Base-by-base conservation (phyloP, 2,888 invertebrate species). In the Thymelicus acteon region DNA sequence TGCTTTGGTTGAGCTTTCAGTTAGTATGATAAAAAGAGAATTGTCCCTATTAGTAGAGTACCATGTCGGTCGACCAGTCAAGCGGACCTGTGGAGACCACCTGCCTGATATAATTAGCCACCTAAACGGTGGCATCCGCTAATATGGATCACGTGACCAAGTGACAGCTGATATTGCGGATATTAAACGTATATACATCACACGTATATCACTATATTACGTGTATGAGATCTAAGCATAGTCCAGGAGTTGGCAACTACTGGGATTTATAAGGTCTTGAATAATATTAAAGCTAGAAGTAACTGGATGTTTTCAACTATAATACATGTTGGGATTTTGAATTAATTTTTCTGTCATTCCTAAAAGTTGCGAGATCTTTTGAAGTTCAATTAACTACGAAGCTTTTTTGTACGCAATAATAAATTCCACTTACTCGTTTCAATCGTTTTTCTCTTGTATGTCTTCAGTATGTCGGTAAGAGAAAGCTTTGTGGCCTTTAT, bases 111-210 rank as follows among this genome's bases (percentile, higher is more conserved):
- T 57, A 65, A 65, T 54, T 40, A 37, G 57, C n/a, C 65, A 44
- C n/a, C 39, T 57, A 57, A 65, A 44, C 57, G 65, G 64, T 44
- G 57, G 10, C 57, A 57, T 65, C 65, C 65, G 65, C 65, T 57
- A 65, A 65, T 65, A 44, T 65, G 57, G 65, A 57, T 40, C 54
- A 44, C 24, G 19, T 65, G 57, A 57, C 57, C 44, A 40, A 12
- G 31, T n/a, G 19, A 57, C 61, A 62, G 47, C 24, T 62, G 61
- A 31, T 62, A 48, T 12, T 2, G 61, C 19, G 7, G 49, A 52
- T 52, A 19, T 10, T 10, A 10, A 1, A 12, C 44, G 44, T 31
- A 7, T 7, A 8, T 44, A 44, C 12, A 44, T 7, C 10, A 44
- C 1, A 49, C 10, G 49, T 49, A 1, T 19, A 19, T 1, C 19